A percentile compares a stretch with the other conserved stretches of the same genome.
Evolutionary conservation across 1,140 invertebrate species (phyloP).

Genomic region (Drosophila subpulchrella): DNA sequence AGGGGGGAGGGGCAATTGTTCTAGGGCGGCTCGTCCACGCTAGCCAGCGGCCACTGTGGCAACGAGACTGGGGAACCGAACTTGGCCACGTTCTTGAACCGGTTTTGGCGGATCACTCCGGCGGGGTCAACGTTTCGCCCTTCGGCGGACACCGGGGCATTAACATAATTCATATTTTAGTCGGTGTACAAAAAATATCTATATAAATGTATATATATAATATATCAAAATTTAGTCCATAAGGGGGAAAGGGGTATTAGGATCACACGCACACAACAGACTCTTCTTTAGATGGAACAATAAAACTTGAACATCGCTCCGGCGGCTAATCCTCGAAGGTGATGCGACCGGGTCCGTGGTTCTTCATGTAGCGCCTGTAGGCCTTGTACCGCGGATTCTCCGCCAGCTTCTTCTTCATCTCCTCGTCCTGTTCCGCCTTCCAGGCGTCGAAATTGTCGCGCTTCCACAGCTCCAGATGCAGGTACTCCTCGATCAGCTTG

Average conservation of each 20-base stretch:
- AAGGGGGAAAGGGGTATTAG: constrained; percentile 1
- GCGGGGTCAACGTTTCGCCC: constrained; percentile 70
- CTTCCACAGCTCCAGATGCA: constrained; percentile 92
- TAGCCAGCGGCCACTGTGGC: constrained; percentile 29
- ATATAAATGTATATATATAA: constrained; percentile 11
- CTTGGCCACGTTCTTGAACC: constrained; percentile 70
- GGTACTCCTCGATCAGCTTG: constrained; percentile 89
- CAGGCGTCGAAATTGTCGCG: constrained; percentile 91
- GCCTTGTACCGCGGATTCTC: constrained; percentile 92
- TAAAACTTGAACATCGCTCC: constrained; percentile 64
- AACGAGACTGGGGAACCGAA: constrained; percentile 17
- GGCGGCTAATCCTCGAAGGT: constrained; percentile 89
- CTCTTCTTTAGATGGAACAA: constrained; percentile 54
- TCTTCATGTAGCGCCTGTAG: constrained; percentile 92
- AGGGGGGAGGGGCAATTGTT: constrained; percentile 43
- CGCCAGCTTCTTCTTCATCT: constrained; percentile 91
- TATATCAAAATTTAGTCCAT: constrained; percentile 16
- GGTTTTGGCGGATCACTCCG: constrained; percentile 51
- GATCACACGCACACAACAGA: constrained; percentile 20
- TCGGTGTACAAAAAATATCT: constrained; percentile 28
- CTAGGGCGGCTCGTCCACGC: constrained; percentile 18
- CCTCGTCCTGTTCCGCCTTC: constrained; percentile 93
- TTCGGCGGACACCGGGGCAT: constrained; percentile 12
- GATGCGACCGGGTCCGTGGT: constrained; percentile 91
- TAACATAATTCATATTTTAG: constrained; percentile 35